Conservation (phyloP, 1,140 invertebrate species). For the Phthorimaea operculella region DNA sequence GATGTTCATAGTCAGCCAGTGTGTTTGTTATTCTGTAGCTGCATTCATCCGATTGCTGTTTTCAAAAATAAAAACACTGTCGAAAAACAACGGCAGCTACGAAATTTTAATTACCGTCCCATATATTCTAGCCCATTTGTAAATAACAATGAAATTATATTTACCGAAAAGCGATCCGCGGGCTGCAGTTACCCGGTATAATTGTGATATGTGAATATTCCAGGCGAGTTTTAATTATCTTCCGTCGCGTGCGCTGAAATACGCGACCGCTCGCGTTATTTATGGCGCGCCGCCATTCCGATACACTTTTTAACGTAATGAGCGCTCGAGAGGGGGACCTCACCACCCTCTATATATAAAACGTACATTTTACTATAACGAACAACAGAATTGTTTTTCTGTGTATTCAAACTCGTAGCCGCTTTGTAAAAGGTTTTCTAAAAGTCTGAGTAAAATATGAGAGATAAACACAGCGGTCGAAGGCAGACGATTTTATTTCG, state of each 20-base stretch:
- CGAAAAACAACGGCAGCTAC: no score
- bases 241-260: constrained; percentile 61
- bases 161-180: constrained; percentile 35
- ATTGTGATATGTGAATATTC: constrained; percentile 67
- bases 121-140: constrained; percentile 1
- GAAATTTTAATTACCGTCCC: constrained; percentile 3
- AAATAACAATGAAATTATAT: constrained; percentile 25
- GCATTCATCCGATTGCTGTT: no score
- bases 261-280: constrained; percentile 62
- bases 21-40: no score
- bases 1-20: no score
- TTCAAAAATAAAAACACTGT: no score
- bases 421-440: background rate
- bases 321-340: constrained; percentile 40
- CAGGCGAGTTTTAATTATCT: constrained; percentile 69
- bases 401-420: background rate
- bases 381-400: no score
- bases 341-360: constrained; percentile 26
- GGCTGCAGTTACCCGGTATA: constrained; percentile 49
- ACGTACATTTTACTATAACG: no score
- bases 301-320: constrained; percentile 67
- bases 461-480: background rate
- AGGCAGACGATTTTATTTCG: constrained; percentile 7
- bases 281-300: constrained; percentile 50
- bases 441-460: no score